phyloP scores from a whole-genome alignment of 2,797 vertebrate genomes.

The Chelmon rostratus region DNA sequence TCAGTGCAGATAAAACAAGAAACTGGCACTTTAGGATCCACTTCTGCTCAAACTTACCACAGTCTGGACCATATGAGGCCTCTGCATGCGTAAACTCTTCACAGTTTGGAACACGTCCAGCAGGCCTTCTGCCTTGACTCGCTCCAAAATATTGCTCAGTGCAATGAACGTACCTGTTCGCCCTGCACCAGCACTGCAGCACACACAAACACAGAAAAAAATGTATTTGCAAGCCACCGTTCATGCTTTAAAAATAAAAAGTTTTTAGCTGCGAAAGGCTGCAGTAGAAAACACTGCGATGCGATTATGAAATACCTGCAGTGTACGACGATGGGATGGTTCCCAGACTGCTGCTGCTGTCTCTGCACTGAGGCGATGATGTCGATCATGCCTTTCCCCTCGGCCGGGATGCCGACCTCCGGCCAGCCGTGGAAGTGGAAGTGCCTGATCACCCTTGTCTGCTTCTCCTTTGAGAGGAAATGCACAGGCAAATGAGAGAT shows the following conservation, averaged over 20 bases:
- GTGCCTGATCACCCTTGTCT: conserved; percentile 91
- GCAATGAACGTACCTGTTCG: conserved; percentile 98
- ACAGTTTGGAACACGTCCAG: conserved; percentile 98
- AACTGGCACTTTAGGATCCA: background rate
- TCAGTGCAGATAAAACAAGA: background rate
- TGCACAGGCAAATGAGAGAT: conserved; percentile 74
- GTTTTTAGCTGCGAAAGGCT: background rate
- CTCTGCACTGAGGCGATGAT: conserved; percentile 96
- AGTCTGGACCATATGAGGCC: conserved; percentile 99
- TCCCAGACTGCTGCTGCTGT: conserved; percentile 98
- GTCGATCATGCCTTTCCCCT: conserved; percentile 98
- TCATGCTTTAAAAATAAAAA: too few relatives aligned
- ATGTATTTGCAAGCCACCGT: too few relatives aligned
- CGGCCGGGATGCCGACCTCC: conserved; percentile 94
- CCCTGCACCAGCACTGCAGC: conserved; percentile 93
- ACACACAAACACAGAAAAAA: conserved; percentile 27
- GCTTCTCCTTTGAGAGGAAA: conserved; percentile 88
- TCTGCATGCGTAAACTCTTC: conserved; percentile 98
- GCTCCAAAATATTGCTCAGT: conserved; percentile 98
- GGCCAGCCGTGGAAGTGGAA: conserved; percentile 99
- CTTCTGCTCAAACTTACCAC: conserved; percentile 85
- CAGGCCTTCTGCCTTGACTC: conserved; percentile 97
- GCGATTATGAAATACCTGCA: conserved; percentile 88
- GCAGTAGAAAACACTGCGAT: background rate
- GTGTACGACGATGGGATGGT: conserved; percentile 96